A percentile compares a stretch with the other conserved stretches of the same genome.
These are phyloP conservation scores for Scolopax mira DNA, from an alignment of 2,113 vertebrate genomes.

Conservation along the genomic window DNA sequence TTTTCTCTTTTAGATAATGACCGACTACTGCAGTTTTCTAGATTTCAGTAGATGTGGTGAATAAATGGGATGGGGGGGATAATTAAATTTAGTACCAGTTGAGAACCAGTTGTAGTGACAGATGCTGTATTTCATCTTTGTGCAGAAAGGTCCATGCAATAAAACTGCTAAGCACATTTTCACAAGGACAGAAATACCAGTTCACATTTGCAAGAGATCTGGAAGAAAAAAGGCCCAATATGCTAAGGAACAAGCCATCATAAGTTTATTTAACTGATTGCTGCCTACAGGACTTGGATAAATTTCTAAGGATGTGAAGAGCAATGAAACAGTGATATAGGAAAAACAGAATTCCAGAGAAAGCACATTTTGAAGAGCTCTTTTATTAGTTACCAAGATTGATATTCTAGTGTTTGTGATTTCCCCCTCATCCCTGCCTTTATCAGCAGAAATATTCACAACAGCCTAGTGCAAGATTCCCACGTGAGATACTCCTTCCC, in stretches of 20 bases:
- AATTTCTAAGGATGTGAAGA: background rate
- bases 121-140: background rate
- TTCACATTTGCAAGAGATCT: background rate
- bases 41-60: background rate
- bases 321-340: background rate
- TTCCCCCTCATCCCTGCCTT: background rate
- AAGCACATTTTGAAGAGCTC: background rate
- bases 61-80: background rate
- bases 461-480: background rate
- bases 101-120: background rate
- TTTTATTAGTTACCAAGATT: conserved; percentile 17
- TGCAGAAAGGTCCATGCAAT: background rate
- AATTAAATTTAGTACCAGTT: background rate
- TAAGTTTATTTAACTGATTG: background rate
- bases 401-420: background rate
- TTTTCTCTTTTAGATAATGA: conserved; percentile 7
- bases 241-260: background rate
- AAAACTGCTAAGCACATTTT: background rate
- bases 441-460: background rate
- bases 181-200: background rate
- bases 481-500: background rate
- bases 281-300: background rate
- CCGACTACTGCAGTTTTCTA: background rate
- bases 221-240: background rate
- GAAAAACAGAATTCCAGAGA: background rate